These are phyloP conservation scores for Nycticryphes semicollaris DNA, from an alignment of 2,113 vertebrate genomes.

Conservation along the genomic window DNA sequence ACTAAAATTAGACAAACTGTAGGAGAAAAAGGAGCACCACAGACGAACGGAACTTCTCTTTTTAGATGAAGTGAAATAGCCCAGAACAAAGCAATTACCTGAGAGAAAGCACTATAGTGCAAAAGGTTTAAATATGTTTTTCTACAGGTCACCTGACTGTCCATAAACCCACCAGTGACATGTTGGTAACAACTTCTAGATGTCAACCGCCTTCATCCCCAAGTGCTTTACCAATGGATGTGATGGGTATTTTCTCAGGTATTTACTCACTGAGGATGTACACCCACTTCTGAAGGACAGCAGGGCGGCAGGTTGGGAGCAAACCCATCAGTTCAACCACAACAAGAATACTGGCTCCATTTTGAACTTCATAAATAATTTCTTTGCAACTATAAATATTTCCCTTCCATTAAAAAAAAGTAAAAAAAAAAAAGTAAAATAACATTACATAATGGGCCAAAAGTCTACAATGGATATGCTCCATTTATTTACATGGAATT, in stretches of 20 bases:
- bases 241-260: neutral
- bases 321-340: neutral
- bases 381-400: neutral
- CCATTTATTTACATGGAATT: neutral
- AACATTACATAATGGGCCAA: neutral
- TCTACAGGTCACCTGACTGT: neutral
- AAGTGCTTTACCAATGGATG: neutral
- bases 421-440: neutral
- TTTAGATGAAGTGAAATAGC: neutral
- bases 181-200: neutral
- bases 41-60: neutral
- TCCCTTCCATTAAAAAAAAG: neutral
- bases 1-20: neutral
- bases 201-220: neutral
- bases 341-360: neutral
- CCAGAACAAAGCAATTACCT: neutral
- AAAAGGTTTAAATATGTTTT: neutral
- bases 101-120: neutral
- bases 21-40: neutral
- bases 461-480: neutral
- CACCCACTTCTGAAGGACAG: neutral
- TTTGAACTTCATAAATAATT: neutral
- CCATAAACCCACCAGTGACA: neutral
- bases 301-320: fast-evolving
- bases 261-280: neutral